phyloP scores from a whole-genome alignment of 2,888 invertebrate species.

The Agrochola lota region DNA sequence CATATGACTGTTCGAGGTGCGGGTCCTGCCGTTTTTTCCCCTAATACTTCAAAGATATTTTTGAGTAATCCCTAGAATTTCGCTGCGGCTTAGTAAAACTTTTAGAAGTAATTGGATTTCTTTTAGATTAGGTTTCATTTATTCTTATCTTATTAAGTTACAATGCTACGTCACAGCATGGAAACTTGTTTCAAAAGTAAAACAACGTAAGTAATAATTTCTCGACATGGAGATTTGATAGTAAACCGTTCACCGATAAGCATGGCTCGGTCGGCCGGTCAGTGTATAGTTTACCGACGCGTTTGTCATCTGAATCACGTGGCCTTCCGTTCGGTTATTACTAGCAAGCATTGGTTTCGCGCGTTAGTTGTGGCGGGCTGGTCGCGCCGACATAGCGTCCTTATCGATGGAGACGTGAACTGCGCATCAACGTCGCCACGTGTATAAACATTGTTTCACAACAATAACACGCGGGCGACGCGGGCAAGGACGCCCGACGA shows the following conservation, averaged over 20 bases:
- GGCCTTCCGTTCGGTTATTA: constrained; percentile 85
- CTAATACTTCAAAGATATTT: constrained; percentile 58
- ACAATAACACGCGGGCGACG: constrained; percentile 87
- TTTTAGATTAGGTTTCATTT: constrained; percentile 2
- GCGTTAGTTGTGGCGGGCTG: constrained; percentile 86
- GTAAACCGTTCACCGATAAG: constrained; percentile 77
- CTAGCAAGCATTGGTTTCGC: constrained; percentile 81
- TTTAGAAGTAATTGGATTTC: constrained; percentile 14
- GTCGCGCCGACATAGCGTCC: constrained; percentile 83
- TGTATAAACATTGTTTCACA: constrained; percentile 90
- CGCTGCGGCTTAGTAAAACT: constrained; percentile 9
- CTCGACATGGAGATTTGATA: constrained; percentile 64
- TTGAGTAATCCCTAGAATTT: constrained; percentile 19
- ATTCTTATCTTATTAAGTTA: constrained; percentile 6
- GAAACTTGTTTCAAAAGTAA: constrained; percentile 25
- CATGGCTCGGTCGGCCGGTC: constrained; percentile 75
- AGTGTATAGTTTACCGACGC: constrained; percentile 79
- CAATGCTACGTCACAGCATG: constrained; percentile 1
- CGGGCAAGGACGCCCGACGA: constrained; percentile 82
- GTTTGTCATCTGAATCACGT: constrained; percentile 89
- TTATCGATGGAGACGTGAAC: constrained; percentile 83
- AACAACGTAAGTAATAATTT: constrained; percentile 56
- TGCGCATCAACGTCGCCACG: constrained; percentile 86
- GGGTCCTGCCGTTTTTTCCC: constrained; percentile 69
- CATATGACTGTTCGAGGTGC: constrained; percentile 78